These are phyloP conservation scores for Sceloporus undulatus DNA, from an alignment of 2,113 vertebrate genomes.

Conservation along the genomic window DNA sequence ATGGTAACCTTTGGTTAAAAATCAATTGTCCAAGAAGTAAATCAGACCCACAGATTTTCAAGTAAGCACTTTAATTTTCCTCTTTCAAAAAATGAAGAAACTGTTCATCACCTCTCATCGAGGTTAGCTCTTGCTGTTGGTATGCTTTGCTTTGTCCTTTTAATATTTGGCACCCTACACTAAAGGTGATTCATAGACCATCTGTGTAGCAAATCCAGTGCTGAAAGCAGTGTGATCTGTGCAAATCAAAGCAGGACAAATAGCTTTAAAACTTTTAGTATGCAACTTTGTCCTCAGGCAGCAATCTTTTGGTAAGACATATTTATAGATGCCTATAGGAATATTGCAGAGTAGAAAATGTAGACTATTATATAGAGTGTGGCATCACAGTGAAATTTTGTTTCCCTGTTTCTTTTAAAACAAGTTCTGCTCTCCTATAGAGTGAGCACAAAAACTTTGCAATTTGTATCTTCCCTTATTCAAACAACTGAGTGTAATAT, in stretches of 20 bases:
- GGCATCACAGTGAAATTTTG: background rate
- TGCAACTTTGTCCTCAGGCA: background rate
- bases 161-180: background rate
- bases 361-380: background rate
- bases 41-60: background rate
- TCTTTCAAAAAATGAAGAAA: background rate
- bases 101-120: background rate
- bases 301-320: background rate
- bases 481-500: background rate
- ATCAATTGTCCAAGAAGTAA: background rate
- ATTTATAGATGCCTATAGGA: background rate
- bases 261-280: background rate
- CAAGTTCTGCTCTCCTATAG: background rate
- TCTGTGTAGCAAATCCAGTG: background rate
- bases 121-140: background rate
- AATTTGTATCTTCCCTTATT: background rate
- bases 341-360: background rate
- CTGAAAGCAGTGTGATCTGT: background rate
- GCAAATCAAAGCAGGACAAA: background rate
- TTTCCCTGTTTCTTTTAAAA: background rate
- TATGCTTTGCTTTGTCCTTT: background rate
- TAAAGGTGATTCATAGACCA: slow-evolving; percentile 16
- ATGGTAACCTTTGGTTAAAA: background rate
- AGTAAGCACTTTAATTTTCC: background rate
- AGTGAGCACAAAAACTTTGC: background rate